Base-by-base conservation (phyloP, 2,113 vertebrate species). In the Raphicerus campestris region DNA sequence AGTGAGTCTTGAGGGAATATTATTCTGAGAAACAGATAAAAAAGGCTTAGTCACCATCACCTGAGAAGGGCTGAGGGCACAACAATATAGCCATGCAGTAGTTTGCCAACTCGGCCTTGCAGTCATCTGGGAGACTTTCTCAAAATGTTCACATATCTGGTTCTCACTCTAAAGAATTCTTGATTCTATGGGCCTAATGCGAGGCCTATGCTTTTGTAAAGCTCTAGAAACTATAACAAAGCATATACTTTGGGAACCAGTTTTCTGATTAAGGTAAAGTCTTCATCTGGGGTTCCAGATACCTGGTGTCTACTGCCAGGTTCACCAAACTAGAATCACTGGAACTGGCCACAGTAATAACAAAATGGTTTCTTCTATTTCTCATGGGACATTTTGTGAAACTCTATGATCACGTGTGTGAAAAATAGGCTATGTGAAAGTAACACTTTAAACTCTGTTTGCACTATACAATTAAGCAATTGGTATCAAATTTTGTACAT, bases 11-110 rank as follows among this genome's bases (percentile, higher is more conserved):
- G 63, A 93, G 98, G 97, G 97, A 97, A 73, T 95, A 83, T 32
- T 60, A 17, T 49, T 90, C 77, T 95, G 93, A 94, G 97, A 97
- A 94, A 92, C 19, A 91, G 88, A 97, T 96, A 55, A 93, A 95
- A 73, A 78, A 93, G 30, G 5, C 45, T 98, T 95, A 95, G 82
- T 96, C 95, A 97, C 30, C n/a, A 75, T 94, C 91, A 97, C 93
- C 93, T 96, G 97, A 96, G 89, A 75, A 98, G 91, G 94, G 93
- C 53, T 91, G 96, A 97, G 91, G 86, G 70, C 49, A 91, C 16
- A 82, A 47, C 39, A 83, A 10, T 49, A 28, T 10, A 56, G 61
- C 10, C 9, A 83, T 56, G 63, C 2, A 35, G 32, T 35, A 28
- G 15, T 81, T 82, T 95, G 87, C 63, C 90, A 97, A 42, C 8